Base-by-base conservation (phyloP, 2,888 invertebrate species). In the Cheilosia variabilis region DNA sequence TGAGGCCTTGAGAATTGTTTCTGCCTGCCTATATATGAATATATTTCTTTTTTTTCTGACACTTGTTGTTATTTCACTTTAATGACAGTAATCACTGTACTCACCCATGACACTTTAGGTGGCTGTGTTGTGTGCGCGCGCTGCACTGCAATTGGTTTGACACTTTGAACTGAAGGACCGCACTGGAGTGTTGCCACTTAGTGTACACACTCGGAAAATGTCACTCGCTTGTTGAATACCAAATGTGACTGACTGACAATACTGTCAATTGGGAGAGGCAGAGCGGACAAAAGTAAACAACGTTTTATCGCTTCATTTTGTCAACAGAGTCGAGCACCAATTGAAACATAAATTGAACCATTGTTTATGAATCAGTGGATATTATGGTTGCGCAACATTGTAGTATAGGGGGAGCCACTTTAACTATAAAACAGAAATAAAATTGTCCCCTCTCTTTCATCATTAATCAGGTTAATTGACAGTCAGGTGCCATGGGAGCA, bases 71-170 rank as follows among this genome's bases (percentile, higher is more conserved):
- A 41, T 66, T 66, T 66, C 24, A 66, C 24, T 73, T 62, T 45
- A 63, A 73, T 63, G 63, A 63, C 63, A 53, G 34, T 47, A 73
- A 72, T 63, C 53, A 63, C 53, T 19, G 55, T 52, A 63, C 45
- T 45, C 73, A 63, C 45, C 65, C 63, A 45, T 75, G 65, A 57
- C 57, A 53, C 41, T 15, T 2, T 43, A 53, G 17, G 45, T 45
- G 45, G 53, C 63, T 52, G 7, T 41, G 22, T 52, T 52, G 4
- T 41, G 19, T 52, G 50, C n/a, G 47, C 52, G n/a, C 22, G 19
- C 22, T 65, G 50, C 37, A 37, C 52, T 66, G 72, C 66, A 83
- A 83, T 83, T 83, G 82, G 77, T 82, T 82, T 82, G 82, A 83
- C 82, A 83, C 77, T 78, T 72, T 83, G 82, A 77, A 63, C 82